These are phyloP conservation scores for Drosophila tsacasi DNA, from an alignment of 1,140 invertebrate genomes.

Conservation along the genomic window DNA sequence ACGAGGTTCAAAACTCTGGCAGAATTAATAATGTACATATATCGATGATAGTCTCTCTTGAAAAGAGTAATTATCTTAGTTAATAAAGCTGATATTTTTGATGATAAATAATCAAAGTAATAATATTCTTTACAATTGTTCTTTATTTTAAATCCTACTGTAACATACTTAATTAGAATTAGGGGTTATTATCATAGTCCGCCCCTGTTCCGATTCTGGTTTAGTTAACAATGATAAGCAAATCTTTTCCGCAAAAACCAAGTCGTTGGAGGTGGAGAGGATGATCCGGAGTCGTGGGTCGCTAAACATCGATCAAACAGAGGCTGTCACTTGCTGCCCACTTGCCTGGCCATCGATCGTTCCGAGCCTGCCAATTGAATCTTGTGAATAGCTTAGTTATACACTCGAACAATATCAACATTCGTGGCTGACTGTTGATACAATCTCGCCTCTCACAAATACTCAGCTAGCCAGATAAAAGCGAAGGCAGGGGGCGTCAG, in stretches of 20 bases:
- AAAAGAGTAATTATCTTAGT: neutral
- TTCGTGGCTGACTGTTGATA: constrained; percentile 58
- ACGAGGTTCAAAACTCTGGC: neutral
- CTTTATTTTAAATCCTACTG: no score
- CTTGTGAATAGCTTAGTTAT: constrained; percentile 65
- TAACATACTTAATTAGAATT: no score
- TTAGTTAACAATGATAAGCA: constrained; percentile 12
- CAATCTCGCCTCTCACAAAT: constrained; percentile 49
- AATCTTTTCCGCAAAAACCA: constrained; percentile 32
- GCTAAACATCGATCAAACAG: constrained; percentile 52
- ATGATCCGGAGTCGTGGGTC: constrained; percentile 26
- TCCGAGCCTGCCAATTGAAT: constrained; percentile 47
- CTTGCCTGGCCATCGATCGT: constrained; percentile 35
- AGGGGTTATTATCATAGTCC: no score
- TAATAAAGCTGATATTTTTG: no score
- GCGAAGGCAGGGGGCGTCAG: constrained; percentile 22
- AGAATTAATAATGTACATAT: neutral
- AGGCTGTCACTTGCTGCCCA: constrained; percentile 49
- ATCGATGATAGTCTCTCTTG: neutral
- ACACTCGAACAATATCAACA: constrained; percentile 57
- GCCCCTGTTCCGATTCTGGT: constrained; percentile 13
- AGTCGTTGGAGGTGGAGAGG: neutral
- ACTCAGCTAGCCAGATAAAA: constrained; percentile 42
- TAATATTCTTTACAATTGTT: no score
- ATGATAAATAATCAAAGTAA: no score